Percentiles rank a stretch among this genome's conserved stretches.
Conservation (phyloP, 2,797 vertebrate genomes). For the Gastrophryne carolinensis region DNA sequence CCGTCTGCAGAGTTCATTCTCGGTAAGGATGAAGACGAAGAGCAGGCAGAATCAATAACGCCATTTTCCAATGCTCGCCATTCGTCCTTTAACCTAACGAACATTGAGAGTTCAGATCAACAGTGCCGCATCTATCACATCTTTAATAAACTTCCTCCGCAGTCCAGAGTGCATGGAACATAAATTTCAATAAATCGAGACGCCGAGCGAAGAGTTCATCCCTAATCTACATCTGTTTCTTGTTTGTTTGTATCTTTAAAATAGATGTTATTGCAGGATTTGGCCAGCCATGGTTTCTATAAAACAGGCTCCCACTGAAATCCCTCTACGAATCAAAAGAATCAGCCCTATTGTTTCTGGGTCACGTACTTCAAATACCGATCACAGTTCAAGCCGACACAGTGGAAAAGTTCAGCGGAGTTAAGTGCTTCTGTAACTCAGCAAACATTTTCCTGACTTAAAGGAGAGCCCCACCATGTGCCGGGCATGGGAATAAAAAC, state of each 20-base stretch:
- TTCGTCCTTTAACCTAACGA: conserved; percentile 24
- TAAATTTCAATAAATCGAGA: conserved; percentile 29
- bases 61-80: neutral
- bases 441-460: neutral
- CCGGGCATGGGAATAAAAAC: too few species aligned
- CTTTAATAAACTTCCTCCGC: conserved; percentile 5
- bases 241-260: conserved; percentile 44
- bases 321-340: conserved; percentile 17
- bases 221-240: conserved; percentile 47
- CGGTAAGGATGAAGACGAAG: neutral
- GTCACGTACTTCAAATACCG: conserved; percentile 39
- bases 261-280: conserved; percentile 38
- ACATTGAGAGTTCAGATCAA: neutral
- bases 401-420: conserved; percentile 26
- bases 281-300: conserved; percentile 33
- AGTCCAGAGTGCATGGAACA: neutral
- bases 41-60: neutral
- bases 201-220: conserved; percentile 28
- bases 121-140: conserved; percentile 8
- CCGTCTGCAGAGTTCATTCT: neutral
- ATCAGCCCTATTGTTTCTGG: conserved; percentile 16
- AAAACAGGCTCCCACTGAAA: conserved; percentile 28
- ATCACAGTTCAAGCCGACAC: conserved; percentile 2
- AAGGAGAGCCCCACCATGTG: neutral
- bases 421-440: neutral